These are phyloP conservation scores for Cyphomyrmex costatus DNA, from an alignment of 1,140 invertebrate genomes.

Conservation along the genomic window DNA sequence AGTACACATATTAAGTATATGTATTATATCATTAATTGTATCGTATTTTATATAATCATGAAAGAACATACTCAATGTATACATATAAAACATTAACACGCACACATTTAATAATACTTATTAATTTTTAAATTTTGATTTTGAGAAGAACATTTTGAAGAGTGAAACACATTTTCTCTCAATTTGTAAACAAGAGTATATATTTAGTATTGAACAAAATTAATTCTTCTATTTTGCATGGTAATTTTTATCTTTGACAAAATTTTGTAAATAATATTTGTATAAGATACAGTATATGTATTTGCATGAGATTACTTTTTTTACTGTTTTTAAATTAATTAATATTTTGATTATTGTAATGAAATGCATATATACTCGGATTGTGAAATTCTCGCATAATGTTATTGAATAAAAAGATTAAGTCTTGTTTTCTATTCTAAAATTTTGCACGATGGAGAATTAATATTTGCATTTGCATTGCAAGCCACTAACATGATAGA, in stretches of 20 bases:
- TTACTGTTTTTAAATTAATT: slow-evolving; percentile 24
- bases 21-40: background rate
- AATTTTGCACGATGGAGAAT: slow-evolving; percentile 24
- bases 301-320: slow-evolving; percentile 15
- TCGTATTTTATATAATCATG: background rate
- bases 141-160: background rate
- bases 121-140: background rate
- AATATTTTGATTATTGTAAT: background rate
- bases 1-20: background rate
- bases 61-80: background rate
- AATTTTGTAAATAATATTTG: background rate
- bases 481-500: background rate
- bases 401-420: background rate
- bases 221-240: background rate
- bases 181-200: background rate
- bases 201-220: background rate
- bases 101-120: background rate
- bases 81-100: background rate
- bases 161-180: background rate
- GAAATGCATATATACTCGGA: background rate
- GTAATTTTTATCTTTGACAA: background rate
- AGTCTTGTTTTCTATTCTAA: background rate
- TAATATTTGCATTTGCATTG: background rate
- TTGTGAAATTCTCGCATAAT: background rate
- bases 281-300: background rate